Evolutionary conservation across 2,797 vertebrate species (phyloP), one percentile per base, ranked within the genome.

Genomic region (Knipowitschia caucasica): DNA sequence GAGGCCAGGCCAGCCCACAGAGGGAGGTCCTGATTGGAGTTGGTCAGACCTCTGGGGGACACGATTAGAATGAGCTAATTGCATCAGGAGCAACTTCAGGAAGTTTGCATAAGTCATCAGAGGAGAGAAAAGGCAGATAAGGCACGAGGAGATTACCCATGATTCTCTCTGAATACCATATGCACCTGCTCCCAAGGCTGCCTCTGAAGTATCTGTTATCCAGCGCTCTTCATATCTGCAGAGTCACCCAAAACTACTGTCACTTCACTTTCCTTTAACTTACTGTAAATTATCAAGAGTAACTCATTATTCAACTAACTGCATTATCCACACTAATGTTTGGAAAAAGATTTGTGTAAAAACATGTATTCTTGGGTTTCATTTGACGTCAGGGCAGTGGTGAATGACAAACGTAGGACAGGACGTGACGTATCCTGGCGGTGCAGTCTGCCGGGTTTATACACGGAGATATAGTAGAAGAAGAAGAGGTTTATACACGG

Each of bases 61-160:
- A 66, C 69, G 78, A 85, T 90, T 88, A 86, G 64, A 50, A 65
- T 75, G 70, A 73, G 69, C 82, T 90, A 88, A 91, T 92, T 90
- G 88, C 77, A 75, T 67, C 36, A 34, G 59, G 68, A 33, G 26
- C 33, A 63, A 71, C 58, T 73, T 78, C 77, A 69, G 69, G 77
- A 78, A 77, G 66, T 74, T 21, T 78, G 70, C 59, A 76, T 60
- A 70, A 67, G 78, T 70, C 65, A 67, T 61, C 34, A 63, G 79
- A 81, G 67, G 25, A 61, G 40, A 65, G 42, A 15, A 26, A 26
- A n/a, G 5, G 5, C 12, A 17, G 25, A 44, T 45, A 50, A 59
- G 44, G 61, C 21, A 43, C 4, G 38, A 34, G 30, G 31, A 36
- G 47, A 45, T 59, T 17, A 42, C 21, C 53, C 11, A 34, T 24